These are phyloP conservation scores for Halyomorpha halys DNA, from an alignment of 1,140 invertebrate species.

Conservation along the genomic window DNA sequence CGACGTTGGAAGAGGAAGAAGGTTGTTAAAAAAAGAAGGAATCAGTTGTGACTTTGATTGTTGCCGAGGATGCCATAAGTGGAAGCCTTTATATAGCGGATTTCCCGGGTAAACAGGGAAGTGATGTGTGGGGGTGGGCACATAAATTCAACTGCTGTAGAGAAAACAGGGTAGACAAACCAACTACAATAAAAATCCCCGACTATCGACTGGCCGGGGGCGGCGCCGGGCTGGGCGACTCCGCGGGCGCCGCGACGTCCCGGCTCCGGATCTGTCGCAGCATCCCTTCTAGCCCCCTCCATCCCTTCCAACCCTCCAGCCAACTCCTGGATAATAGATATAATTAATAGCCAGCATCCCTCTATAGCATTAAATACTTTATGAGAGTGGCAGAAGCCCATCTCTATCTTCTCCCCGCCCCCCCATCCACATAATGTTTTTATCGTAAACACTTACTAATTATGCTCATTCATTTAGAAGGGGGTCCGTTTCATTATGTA, in stretches of 20 bases:
- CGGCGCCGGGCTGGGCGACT: neutral
- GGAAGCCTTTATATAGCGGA: neutral
- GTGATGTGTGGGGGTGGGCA: constrained; percentile 11
- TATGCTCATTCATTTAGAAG: too few species aligned
- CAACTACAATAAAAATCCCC: neutral
- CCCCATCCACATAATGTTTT: too few species aligned
- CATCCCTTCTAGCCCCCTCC: neutral
- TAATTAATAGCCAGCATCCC: neutral
- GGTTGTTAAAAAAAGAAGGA: neutral
- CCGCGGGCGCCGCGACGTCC: constrained; percentile 21
- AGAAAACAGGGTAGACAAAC: constrained; percentile 14
- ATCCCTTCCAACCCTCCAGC: neutral
- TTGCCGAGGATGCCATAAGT: neutral
- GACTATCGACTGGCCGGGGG: neutral
- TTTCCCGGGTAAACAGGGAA: constrained; percentile 19
- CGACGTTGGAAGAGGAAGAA: too few species aligned
- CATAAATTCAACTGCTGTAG: neutral
- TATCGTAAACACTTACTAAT: too few species aligned
- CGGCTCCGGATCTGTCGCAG: constrained; percentile 23
- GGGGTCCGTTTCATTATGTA: too few species aligned
- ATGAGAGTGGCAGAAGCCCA: neutral
- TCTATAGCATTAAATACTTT: neutral
- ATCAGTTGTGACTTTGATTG: neutral
- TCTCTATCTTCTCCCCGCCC: too few species aligned
- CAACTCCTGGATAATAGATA: neutral